These are phyloP conservation scores for Onychomys leucogaster DNA, from an alignment of 2,797 vertebrate genomes.

Conservation along the genomic window DNA sequence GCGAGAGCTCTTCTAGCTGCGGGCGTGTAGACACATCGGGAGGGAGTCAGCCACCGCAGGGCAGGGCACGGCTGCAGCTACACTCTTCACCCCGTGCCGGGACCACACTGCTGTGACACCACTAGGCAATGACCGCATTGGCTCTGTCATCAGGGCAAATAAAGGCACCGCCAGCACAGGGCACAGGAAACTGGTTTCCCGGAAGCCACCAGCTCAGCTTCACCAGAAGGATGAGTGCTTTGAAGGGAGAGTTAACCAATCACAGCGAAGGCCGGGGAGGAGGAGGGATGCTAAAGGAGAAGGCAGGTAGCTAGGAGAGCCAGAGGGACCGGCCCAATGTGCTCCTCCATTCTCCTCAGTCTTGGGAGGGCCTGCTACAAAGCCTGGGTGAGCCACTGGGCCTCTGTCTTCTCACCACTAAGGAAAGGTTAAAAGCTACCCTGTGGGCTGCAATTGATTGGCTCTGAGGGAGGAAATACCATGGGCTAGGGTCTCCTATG, in stretches of 20 bases:
- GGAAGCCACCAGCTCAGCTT: neutral
- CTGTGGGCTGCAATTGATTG: neutral
- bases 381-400: neutral
- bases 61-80: slow-evolving; percentile 78
- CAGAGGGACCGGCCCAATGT: neutral
- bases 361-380: neutral
- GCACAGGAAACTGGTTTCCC: neutral
- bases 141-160: slow-evolving; percentile 75
- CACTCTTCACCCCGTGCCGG: slow-evolving; percentile 84
- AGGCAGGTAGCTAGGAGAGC: slow-evolving; percentile 1
- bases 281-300: neutral
- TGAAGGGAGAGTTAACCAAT: neutral
- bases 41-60: slow-evolving; percentile 89
- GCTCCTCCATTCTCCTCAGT: neutral
- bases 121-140: slow-evolving; percentile 81
- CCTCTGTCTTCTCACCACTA: neutral
- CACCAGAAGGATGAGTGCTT: neutral
- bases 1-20: slow-evolving; percentile 98
- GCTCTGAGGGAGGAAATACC: neutral
- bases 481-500: fast-evolving
- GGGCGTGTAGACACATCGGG: slow-evolving; percentile 90
- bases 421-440: neutral
- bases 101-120: slow-evolving; percentile 80
- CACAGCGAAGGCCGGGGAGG: slow-evolving; percentile 4
- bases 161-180: slow-evolving; percentile 62